These are phyloP conservation scores for Epizoanthus illoricatus DNA, from an alignment of 92 coral and sea anemone species.

Conservation along the genomic window DNA sequence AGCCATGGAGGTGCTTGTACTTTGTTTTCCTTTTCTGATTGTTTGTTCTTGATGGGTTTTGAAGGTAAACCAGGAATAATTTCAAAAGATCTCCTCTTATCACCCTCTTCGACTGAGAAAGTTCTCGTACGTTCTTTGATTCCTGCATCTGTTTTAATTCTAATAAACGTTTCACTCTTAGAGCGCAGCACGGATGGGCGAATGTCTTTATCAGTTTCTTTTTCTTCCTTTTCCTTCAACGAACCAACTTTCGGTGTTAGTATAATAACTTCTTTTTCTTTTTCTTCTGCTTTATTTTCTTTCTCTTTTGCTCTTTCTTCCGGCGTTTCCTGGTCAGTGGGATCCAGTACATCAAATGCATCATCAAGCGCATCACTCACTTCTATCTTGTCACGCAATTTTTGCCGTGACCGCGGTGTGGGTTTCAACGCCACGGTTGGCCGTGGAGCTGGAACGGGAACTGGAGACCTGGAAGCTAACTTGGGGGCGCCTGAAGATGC, in stretches of 20 bases:
- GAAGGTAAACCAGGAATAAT: background rate
- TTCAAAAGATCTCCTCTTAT: background rate
- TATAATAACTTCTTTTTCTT: background rate
- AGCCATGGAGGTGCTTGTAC: constrained; percentile 7
- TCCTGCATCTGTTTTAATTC: background rate
- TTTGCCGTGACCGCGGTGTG: constrained; percentile 24
- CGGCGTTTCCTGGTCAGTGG: background rate
- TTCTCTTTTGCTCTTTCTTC: background rate
- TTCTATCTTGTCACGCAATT: constrained; percentile 29
- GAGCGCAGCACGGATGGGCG: constrained; percentile 16
- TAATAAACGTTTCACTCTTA: constrained; percentile 21
- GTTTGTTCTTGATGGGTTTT: constrained; percentile 17
- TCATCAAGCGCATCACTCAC: constrained; percentile 47
- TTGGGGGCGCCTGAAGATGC: constrained; percentile 44
- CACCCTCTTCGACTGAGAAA: constrained; percentile 11
- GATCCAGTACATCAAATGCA: constrained; percentile 50
- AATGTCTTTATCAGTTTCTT: background rate
- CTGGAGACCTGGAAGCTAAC: constrained; percentile 20
- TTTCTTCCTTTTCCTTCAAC: constrained; percentile 12
- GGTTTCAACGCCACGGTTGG: constrained; percentile 23
- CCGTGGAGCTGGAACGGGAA: constrained; percentile 1
- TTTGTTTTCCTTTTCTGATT: constrained; percentile 25
- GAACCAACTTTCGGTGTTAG: background rate
- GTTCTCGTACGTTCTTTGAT: constrained; percentile 1
- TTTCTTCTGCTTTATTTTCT: background rate